Evolutionary conservation across 2,888 invertebrate genomes (phyloP), one percentile per base, ranked within the genome.

Genomic region (Cordylochernes scorpioides): DNA sequence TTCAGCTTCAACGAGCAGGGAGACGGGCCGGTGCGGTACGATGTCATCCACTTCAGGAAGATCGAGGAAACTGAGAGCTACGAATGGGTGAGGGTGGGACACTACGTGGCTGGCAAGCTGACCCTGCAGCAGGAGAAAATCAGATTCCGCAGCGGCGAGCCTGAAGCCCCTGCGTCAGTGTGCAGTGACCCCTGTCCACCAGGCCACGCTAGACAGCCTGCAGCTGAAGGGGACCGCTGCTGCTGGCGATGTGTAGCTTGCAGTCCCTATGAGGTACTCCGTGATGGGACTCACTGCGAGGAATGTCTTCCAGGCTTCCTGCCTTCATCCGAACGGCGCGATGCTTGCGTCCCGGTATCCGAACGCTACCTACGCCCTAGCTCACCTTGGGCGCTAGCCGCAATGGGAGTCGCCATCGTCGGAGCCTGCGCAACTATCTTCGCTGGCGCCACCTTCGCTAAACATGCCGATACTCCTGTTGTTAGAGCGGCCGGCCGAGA

Each of bases 231-330:
- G 1, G 80, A 82, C 53, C 74, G 72, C 51, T 82, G 82, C 53
- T 84, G 82, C 52, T 84, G 82, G 80, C 78, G 77, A 51, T 84
- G 82, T 56, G 72, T 73, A 58, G 73, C 74, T 53, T 82, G 86
- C 54, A 68, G 72, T 27, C 68, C 68, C 48, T 78, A 77, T 57
- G 72, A 80, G 66, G 73, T 69, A 44, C 67, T 70, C 0, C 58
- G 54, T 15, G 71, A 74, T 51, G 77, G 75, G 51, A 80, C 77
- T 0, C 70, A 71, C 35, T 88, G 86, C 51, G 60, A 67, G 29
- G 65, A 67, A 30, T 88, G 88, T 49, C 69, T 70, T 0, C 39
- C 33, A 2, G 43, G 43, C 2, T 33, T 25, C 15, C 24, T 40
- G 3, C 41, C 43, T 1, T 34, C 39, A 21, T 12, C 17, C 3